A percentile compares a stretch with the other conserved stretches of the same genome.
Evolutionary conservation across 1,140 invertebrate genomes (phyloP).

Genomic region (Acromyrmex heyeri): DNA sequence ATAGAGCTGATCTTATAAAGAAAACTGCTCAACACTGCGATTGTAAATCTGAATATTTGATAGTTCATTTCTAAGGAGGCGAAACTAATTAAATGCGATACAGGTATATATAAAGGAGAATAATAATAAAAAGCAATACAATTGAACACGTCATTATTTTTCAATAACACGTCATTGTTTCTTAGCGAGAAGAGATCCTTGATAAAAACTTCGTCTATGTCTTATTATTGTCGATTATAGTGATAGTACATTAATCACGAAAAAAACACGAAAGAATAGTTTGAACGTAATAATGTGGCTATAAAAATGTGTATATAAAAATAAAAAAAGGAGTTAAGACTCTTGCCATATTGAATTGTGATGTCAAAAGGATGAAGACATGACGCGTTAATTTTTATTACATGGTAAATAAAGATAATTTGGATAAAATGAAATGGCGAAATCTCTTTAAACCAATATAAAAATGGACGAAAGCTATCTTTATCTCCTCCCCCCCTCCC

Average conservation of each 20-base stretch:
- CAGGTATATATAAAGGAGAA: constrained; percentile 53
- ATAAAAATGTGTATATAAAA: no score
- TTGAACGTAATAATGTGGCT: background rate
- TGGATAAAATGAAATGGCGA: no score
- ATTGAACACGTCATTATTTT: constrained; percentile 45
- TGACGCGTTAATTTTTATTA: no score
- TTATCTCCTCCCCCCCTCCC: no score
- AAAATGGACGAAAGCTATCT: no score
- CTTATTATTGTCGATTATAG: background rate
- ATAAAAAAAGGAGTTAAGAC: no score
- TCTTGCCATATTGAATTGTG: no score
- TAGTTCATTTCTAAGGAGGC: constrained; percentile 69
- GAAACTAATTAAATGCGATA: constrained; percentile 49
- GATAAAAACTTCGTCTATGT: background rate
- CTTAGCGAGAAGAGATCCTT: background rate
- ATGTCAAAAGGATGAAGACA: no score
- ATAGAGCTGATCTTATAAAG: constrained; percentile 66
- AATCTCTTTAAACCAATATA: no score
- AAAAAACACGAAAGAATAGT: background rate
- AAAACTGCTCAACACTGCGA: constrained; percentile 68
- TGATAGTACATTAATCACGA: background rate
- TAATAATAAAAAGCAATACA: constrained; percentile 67
- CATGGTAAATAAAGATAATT: no score
- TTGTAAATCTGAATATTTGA: constrained; percentile 68
- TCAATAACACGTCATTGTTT: background rate